Evolutionary conservation across 2,888 invertebrate species (phyloP).

Genomic region (Mesorhabditis spiculigera): DNA sequence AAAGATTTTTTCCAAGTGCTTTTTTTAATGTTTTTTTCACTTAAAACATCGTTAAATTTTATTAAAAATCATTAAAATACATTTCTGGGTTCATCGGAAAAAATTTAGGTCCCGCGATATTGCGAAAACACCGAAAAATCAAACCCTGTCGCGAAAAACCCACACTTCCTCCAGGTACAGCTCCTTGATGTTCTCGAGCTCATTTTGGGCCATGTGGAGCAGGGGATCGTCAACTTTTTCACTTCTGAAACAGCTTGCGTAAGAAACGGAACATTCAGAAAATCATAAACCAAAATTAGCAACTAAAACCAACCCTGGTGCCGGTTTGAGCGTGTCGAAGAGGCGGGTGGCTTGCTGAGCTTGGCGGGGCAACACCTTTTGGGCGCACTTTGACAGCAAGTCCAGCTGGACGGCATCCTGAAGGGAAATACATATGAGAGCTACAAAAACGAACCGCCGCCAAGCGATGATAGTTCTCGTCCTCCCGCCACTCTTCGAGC

Average conservation of each 20-base stretch:
- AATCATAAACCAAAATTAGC: background rate
- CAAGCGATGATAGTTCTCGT: constrained; percentile 42
- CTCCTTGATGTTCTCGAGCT: constrained; percentile 43
- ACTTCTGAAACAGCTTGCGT: background rate
- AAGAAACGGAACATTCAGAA: background rate
- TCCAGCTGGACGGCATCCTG: constrained; percentile 54
- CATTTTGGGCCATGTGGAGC: constrained; percentile 29
- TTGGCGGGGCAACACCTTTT: constrained; percentile 38
- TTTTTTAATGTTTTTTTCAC: no score
- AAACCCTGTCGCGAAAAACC: constrained; percentile 12
- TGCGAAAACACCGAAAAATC: background rate
- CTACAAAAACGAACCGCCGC: constrained; percentile 37
- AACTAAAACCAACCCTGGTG: background rate
- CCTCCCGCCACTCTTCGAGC: constrained; percentile 34
- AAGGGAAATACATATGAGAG: constrained; percentile 10
- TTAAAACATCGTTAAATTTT: no score
- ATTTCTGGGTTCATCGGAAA: no score
- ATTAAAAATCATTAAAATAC: no score
- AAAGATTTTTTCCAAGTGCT: no score
- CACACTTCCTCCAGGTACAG: constrained; percentile 51
- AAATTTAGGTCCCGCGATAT: no score
- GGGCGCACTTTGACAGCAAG: constrained; percentile 43
- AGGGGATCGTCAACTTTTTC: constrained; percentile 21
- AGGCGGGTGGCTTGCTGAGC: constrained; percentile 41
- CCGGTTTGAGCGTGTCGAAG: constrained; percentile 41